Evolutionary conservation across 2,113 vertebrate genomes (phyloP).

Genomic region (Atrichornis clamosus): DNA sequence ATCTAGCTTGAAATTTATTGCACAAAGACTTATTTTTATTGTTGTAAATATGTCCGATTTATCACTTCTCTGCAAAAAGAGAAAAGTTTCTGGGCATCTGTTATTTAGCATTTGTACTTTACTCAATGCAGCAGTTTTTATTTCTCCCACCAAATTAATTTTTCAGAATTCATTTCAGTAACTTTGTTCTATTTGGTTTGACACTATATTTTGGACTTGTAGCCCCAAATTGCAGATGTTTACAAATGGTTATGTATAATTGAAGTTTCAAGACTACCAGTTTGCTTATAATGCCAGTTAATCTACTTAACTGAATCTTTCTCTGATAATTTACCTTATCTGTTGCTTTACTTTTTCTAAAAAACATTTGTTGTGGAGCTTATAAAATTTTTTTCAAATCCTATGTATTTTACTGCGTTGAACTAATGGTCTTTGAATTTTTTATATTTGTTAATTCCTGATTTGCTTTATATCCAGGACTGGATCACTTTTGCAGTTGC

Average conservation of each 20-base stretch:
- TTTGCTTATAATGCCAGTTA: neutral
- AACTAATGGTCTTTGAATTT: neutral
- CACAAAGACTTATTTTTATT: neutral
- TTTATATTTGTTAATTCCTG: neutral
- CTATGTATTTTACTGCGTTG: neutral
- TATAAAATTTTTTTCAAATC: neutral
- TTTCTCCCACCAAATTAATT: neutral
- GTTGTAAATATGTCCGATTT: neutral
- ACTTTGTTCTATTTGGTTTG: neutral
- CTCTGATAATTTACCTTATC: constrained; percentile 4
- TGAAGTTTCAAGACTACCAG: neutral
- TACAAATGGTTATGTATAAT: neutral
- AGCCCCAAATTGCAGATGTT: neutral
- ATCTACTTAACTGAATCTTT: constrained; percentile 27
- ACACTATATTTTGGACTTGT: neutral
- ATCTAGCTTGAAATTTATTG: neutral
- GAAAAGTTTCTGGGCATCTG: neutral
- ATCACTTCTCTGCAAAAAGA: neutral
- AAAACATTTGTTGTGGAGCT: neutral
- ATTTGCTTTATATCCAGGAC: neutral
- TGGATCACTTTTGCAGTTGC: neutral
- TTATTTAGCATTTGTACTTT: neutral
- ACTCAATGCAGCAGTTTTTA: neutral
- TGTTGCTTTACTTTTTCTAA: neutral
- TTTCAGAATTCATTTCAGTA: neutral